Base-by-base conservation (phyloP, 2,797 vertebrate genomes). In the Rhynchonycteris naso region DNA sequence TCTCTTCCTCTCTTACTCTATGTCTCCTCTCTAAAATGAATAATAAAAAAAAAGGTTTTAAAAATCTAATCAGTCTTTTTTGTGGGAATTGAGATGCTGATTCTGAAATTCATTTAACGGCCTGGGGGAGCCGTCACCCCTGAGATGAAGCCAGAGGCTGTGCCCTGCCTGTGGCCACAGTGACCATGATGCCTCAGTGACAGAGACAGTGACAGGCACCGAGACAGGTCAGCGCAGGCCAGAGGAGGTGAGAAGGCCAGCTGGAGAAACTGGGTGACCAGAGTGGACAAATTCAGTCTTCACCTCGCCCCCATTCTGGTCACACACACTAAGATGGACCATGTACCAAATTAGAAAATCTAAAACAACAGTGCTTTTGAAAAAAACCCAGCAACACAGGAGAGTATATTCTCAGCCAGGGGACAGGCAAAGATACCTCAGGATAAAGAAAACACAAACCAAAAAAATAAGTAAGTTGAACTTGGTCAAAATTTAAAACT, bases 161-260 rank as follows among this genome's bases (percentile, higher is more conserved):
- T 43, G 43, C 43, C 1, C 43, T 43, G 43, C 43, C 43, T 43
- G 43, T 58, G 56, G 56, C 19, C 56, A 21, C 56, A 6, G 56
- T 58, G 18, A 58, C 61, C 43, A 7, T 43, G 43, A 43, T 6
- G 56, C 19, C 56, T 6, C 56, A 6, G 56, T 58, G 18, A 58
- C 61, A 43, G 43, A 43, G 43, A 43, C 8, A 7, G 43, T 43
- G 43, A 43, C 43, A 43, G 5, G 43, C 43, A 43, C 43, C 5
- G 43, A 43, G 43, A 43, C 43, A 43, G 65, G 63, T 30, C 30
- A 3, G 14, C 6, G 63, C 30, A 16, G 1, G 30, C 6, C 26
- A 16, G 1, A 0, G 2, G n/a, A 43, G 43, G 43, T 43, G 43
- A 7, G 43, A 43, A 43, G 4, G 43, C 43, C 68, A n/a, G 52